Base-by-base conservation (phyloP, 2,888 invertebrate genomes). In the Chrysolina americana region DNA sequence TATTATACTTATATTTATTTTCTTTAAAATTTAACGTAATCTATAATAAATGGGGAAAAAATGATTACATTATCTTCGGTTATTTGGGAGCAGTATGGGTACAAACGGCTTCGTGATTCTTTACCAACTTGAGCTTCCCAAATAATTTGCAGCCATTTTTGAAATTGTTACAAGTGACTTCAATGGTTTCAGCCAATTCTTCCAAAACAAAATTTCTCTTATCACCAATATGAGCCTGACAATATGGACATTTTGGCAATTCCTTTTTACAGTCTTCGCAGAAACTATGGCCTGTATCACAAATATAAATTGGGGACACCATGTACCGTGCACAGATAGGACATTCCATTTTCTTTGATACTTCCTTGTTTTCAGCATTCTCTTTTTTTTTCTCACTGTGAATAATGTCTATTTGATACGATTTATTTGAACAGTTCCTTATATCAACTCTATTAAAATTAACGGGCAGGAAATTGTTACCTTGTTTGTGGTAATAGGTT, bases 111-210 rank as follows among this genome's bases (percentile, higher is more conserved):
- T 53, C 53, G 13, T 53, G 53, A 13, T 53, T 53, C 21, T 53
- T 21, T 13, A 53, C 21, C 21, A 1, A 53, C 17, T 21, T 19
- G 11, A 21, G 17, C 21, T 21, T 21, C 21, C 53, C 53, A 59
- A 28, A 28, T 6, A 36, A 59, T 17, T 36, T 36, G 9, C 59
- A 59, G 15, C 36, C 28, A 59, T 28, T 6, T 11, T 59, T 23
- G 6, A 59, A 6, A 59, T 59, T 59, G 3, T 1, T 1, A 28
- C 28, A 59, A 36, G 15, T 23, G 1, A 53, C 59, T 15, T 59
- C 8, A 36, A 59, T 59, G 23, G 59, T 59, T 59, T 59, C 59
- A n/a, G 59, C 59, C 59, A 59, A 28, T 23, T 59, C 59, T 59
- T 59, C 59, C 59, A 59, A 59, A 0, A n/a, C 6, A 8, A 59